phyloP scores from a whole-genome alignment of 2,797 vertebrate species.

The Hemibagrus guttatus region DNA sequence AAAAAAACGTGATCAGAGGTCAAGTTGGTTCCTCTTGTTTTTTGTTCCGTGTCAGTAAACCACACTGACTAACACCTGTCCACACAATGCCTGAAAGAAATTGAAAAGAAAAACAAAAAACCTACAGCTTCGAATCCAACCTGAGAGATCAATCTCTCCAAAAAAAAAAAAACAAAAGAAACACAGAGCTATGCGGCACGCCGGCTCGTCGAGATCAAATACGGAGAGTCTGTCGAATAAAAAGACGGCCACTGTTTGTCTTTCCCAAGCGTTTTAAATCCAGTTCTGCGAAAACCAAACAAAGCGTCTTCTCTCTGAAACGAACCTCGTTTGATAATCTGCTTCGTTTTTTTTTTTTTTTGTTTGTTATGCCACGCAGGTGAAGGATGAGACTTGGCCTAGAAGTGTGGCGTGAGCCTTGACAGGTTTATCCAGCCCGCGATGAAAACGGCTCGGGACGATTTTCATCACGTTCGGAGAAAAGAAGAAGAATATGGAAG shows the following conservation, averaged over 20 bases:
- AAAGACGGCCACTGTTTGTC: slow-evolving; percentile 44
- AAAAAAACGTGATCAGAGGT: slow-evolving; percentile 33
- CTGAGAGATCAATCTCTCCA: not conserved
- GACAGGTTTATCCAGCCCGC: slow-evolving; percentile 26
- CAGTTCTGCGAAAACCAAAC: slow-evolving; percentile 36
- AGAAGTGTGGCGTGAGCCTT: not conserved
- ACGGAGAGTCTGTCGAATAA: not conserved
- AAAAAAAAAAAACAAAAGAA: slow-evolving; percentile 4
- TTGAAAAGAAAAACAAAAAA: not conserved
- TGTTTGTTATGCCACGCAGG: slow-evolving; percentile 13
- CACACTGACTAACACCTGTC: slow-evolving; percentile 38
- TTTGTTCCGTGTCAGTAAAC: slow-evolving; percentile 35
- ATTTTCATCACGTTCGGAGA: slow-evolving; percentile 5
- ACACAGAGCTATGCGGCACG: slow-evolving; percentile 23
- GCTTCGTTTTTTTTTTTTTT: not conserved
- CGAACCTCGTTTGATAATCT: slow-evolving; percentile 25
- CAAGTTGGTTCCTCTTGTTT: not conserved
- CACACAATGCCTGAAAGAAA: not conserved
- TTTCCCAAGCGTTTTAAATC: slow-evolving; percentile 49
- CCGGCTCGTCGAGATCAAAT: slow-evolving; percentile 51
- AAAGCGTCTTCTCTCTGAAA: slow-evolving; percentile 18
- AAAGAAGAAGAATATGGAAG: not conserved
- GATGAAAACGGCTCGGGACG: not conserved
- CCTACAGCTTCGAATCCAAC: not conserved
- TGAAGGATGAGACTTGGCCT: slow-evolving; percentile 15